phyloP scores from a whole-genome alignment of 2,113 vertebrate species.

The Ceyx melanurus region DNA sequence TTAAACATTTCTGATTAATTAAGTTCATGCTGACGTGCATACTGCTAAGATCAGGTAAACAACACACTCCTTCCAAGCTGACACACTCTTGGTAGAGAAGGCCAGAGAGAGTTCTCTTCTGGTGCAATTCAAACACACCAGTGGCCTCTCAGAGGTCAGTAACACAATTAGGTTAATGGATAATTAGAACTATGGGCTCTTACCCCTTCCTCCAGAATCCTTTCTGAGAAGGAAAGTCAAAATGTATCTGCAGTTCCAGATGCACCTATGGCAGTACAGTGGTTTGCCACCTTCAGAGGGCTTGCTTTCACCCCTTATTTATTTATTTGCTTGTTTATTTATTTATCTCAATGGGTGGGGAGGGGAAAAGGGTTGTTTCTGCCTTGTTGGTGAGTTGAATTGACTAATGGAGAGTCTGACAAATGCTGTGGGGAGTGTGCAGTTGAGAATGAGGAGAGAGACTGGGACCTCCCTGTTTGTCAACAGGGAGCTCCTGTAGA shows the following conservation, averaged over 20 bases:
- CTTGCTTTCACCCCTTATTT: not conserved
- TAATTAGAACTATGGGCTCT: not conserved
- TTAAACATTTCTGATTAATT: not conserved
- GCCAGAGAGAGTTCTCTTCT: not conserved
- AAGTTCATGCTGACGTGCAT: not conserved
- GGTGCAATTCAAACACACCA: not conserved
- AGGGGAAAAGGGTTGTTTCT: constrained; percentile 26
- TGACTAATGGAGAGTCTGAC: constrained; percentile 27
- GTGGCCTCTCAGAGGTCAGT: not conserved
- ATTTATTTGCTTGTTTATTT: not conserved
- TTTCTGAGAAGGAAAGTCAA: not conserved
- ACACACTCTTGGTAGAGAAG: not conserved
- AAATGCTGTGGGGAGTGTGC: constrained; percentile 35
- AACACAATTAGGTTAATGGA: not conserved
- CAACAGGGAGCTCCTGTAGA: constrained; percentile 1
- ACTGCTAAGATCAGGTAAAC: not conserved
- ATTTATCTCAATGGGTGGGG: not conserved
- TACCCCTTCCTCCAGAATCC: not conserved
- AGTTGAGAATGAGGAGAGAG: constrained; percentile 13
- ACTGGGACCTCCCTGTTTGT: constrained; percentile 46
- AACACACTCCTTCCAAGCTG: not conserved
- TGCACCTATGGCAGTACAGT: not conserved
- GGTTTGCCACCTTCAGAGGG: not conserved
- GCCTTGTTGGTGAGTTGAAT: not conserved
- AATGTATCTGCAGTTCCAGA: not conserved